These are phyloP conservation scores for Natrix natrix DNA, from an alignment of 2,797 vertebrate species.

Conservation along the genomic window DNA sequence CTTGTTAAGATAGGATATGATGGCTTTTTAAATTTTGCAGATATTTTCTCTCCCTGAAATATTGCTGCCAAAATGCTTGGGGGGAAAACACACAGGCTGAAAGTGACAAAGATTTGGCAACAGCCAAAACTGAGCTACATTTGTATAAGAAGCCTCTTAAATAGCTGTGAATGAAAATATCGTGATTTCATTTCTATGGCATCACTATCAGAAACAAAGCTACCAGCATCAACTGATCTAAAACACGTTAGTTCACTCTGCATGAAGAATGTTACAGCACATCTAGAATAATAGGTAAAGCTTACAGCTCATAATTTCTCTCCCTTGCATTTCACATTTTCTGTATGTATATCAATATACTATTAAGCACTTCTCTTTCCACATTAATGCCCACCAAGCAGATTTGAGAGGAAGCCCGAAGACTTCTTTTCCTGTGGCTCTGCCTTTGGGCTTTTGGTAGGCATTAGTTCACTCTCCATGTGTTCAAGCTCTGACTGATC, in stretches of 20 bases:
- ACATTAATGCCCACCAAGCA: slow-evolving; percentile 86
- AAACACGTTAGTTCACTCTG: slow-evolving; percentile 70
- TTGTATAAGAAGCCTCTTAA: slow-evolving; percentile 53
- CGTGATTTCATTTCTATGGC: slow-evolving; percentile 73
- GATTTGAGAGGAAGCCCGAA: slow-evolving; percentile 90
- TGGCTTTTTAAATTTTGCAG: slow-evolving; percentile 34
- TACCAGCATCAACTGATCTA: slow-evolving; percentile 67
- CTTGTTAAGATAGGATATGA: slow-evolving; percentile 34
- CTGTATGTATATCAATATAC: slow-evolving; percentile 60
- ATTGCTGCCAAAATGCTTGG: slow-evolving; percentile 46
- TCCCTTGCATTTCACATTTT: slow-evolving; percentile 62
- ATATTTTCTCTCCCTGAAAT: slow-evolving; percentile 38
- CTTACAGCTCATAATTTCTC: slow-evolving; percentile 68
- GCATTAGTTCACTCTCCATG: slow-evolving; percentile 86
- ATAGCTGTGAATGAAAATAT: slow-evolving; percentile 59
- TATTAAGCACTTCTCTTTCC: slow-evolving; percentile 44
- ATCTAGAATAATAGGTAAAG: slow-evolving; percentile 75
- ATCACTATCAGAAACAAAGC: slow-evolving; percentile 70
- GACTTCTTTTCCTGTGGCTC: slow-evolving; percentile 73
- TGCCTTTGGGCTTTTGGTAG: slow-evolving; percentile 70
- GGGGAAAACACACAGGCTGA: slow-evolving; percentile 40
- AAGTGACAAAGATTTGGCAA: slow-evolving; percentile 41
- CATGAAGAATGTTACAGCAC: slow-evolving; percentile 67
- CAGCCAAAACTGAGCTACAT: slow-evolving; percentile 43
- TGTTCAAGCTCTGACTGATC: slow-evolving; percentile 98